Base-by-base conservation (phyloP, 2,888 invertebrate species). In the Ischnus inquisitorius region DNA sequence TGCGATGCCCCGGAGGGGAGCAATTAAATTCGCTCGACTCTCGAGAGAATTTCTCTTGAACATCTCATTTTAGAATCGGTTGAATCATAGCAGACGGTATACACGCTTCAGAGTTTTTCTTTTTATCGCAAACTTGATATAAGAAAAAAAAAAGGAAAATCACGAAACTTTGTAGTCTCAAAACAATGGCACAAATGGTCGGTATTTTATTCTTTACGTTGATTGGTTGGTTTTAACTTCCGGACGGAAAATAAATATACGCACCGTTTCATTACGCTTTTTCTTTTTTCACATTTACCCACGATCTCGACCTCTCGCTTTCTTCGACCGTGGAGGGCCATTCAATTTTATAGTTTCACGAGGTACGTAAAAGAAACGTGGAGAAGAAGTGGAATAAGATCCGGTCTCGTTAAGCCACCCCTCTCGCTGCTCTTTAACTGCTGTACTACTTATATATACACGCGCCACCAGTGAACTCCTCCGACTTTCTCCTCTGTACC, bases 381-480 rank as follows among this genome's bases (percentile, higher is more conserved):
- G 48, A 72, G 51, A 83, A 83, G 57, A 77, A 83, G 72, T 62
- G 57, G 67, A 68, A 74, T 67, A 77, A 67, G 77, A 77, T 76
- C 51, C 60, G 22, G 76, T 67, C 80, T 77, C 80, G 83, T 83
- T 83, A 83, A 83, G 78, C 54, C 41, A 41, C 74, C 64, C 43
- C 54, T 19, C 19, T 43, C 54, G 34, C 74, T 68, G 76, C 64
- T 75, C 51, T 75, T 65, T 65, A 65, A 65, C 79, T 71, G 69
- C 68, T 79, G 48, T 79, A 76, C 62, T 75, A 79, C 79, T 79
- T 67, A 69, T 34, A 34, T 34, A 34, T 34, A 34, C 8, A 54
- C 19, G 12, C 54, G 22, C 54, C 54, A 54, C 54, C 54, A 22
- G 22, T 8, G 22, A 22, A 12, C 10, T 54, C 54, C 22, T 22